Evolutionary conservation across 2,888 invertebrate genomes (phyloP), one percentile per base, ranked within the genome.

Genomic region (Drosophila multiciliata): DNA sequence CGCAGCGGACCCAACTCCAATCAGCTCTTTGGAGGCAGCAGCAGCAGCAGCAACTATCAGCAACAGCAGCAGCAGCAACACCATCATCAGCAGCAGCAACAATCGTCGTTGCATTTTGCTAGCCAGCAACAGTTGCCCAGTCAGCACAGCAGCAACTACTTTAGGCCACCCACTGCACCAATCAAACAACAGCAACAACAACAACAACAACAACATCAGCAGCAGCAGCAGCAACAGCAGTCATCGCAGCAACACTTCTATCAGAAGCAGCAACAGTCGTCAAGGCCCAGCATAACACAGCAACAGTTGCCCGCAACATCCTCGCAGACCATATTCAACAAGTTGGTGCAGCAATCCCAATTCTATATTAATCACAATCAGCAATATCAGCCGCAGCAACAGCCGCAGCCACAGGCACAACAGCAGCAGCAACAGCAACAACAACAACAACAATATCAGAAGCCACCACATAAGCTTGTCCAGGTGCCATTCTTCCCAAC

Each of bases 351-450:
- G 54, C 91, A 91, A 36, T 82, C 91, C 1, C 82, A 91, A 20
- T 92, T 87, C 73, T 91, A 91, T 23, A 74, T 88, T 42, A 91
- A 90, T 59, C 88, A 91, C 60, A 90, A 91, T 55, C 91, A 91
- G 36, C 87, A 91, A 48, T 91, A 91, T 66, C 85, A 67, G 33
- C 48, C 65, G 5, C 80, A 79, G 12, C 81, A 79, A 2, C 73
- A 70, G 35, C 83, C 80, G 8, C 75, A 70, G 36, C 74, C 62
- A 9, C 80, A 79, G 15, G 23, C 23, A 2, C 23, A 23, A 23
- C 23, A 23, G 23, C 81, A 75, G 9, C 65, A 74, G 0, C 65
- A 52, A 15, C 40, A 74, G 0, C 65, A 52, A 15, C 40, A 11
- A 11, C 76, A 76, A 32, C 84, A 85, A 36, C 81, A 83, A 58